Percentiles rank a stretch among this genome's conserved stretches.
phyloP scores from a whole-genome alignment of 2,797 vertebrate genomes.

The Synanceia verrucosa region DNA sequence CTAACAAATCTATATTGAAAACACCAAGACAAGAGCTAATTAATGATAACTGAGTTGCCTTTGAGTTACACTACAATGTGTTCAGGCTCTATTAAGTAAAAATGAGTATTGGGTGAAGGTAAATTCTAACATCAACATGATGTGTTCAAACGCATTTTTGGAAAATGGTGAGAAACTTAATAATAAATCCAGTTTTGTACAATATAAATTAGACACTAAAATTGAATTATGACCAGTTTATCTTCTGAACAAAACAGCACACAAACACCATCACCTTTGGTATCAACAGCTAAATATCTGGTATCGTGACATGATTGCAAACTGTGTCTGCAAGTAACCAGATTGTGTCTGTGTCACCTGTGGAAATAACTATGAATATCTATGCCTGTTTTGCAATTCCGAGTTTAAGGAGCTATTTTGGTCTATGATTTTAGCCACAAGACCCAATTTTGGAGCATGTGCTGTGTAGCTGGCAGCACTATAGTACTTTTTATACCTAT shows the following conservation, averaged over 20 bases:
- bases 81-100: no score
- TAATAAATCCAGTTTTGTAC: no score
- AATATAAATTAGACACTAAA: no score
- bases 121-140: no score
- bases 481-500: constrained; percentile 32
- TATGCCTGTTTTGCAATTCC: background rate
- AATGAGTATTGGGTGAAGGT: no score
- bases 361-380: constrained; percentile 9
- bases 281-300: background rate
- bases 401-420: constrained; percentile 14
- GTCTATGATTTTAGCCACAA: constrained; percentile 16
- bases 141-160: no score
- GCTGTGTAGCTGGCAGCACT: constrained; percentile 16
- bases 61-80: no score
- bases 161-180: no score
- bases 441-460: constrained; percentile 20
- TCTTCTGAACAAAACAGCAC: background rate
- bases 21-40: no score
- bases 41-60: no score
- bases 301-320: background rate
- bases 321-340: background rate
- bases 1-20: no score
- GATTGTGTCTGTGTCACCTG: background rate
- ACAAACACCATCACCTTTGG: background rate
- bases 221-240: background rate